Percentiles rank a stretch among this genome's conserved stretches.
Conservation (phyloP, 2,113 vertebrate species). For the Serinus canaria region DNA sequence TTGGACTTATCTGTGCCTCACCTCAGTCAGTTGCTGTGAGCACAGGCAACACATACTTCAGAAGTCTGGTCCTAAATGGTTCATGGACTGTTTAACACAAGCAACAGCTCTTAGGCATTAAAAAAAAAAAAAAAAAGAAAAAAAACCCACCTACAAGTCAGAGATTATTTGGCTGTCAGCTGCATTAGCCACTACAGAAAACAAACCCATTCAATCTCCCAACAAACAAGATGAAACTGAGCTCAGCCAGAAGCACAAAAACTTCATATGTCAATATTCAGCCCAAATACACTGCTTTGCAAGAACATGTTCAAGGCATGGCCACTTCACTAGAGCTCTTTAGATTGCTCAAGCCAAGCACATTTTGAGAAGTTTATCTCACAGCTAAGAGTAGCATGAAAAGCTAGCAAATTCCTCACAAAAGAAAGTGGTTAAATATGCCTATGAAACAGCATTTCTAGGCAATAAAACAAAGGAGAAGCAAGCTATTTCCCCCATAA, state of each 20-base stretch:
- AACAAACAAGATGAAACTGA: not conserved
- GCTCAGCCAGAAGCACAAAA: not conserved
- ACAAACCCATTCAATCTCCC: not conserved
- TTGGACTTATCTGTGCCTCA: not conserved
- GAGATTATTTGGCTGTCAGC: not conserved
- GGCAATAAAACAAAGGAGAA: not conserved
- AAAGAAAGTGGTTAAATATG: not conserved
- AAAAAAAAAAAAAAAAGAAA: not conserved
- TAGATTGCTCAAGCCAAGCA: not conserved
- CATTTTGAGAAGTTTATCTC: not conserved
- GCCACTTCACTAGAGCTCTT: not conserved
- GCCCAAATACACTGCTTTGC: not conserved
- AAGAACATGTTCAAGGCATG: fast-evolving
- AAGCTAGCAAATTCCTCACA: not conserved
- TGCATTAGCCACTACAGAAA: not conserved
- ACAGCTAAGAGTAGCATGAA: not conserved
- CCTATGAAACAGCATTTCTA: not conserved
- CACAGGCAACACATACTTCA: not conserved
- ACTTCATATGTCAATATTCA: not conserved
- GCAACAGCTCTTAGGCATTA: not conserved
- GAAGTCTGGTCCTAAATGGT: not conserved
- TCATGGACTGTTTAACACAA: not conserved
- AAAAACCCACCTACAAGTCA: not conserved
- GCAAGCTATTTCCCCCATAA: too few species aligned
- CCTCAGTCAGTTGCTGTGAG: not conserved